These are phyloP conservation scores for Aphyosemion australe DNA, from an alignment of 2,113 vertebrate species.

Conservation along the genomic window DNA sequence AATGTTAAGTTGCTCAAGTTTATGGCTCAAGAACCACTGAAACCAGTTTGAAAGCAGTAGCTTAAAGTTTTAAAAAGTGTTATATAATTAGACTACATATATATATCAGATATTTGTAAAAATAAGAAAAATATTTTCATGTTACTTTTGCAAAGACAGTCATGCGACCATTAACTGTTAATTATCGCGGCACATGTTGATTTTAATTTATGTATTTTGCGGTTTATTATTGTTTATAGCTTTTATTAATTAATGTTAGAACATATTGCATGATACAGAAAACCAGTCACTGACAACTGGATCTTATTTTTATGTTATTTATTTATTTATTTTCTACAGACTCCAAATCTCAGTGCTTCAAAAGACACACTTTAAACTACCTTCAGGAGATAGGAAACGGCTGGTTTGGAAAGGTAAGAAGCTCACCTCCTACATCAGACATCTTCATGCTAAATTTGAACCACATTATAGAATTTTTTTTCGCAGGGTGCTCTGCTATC, in stretches of 20 bases:
- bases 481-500: neutral
- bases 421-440: neutral
- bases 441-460: neutral
- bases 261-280: neutral
- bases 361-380: conserved; percentile 90
- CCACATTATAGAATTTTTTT: conserved; percentile 10
- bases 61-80: too few species aligned
- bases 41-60: too few species aligned
- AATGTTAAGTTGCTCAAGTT: too few species aligned
- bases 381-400: conserved; percentile 92
- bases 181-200: too few species aligned
- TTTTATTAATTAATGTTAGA: neutral
- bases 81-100: too few species aligned
- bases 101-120: too few species aligned
- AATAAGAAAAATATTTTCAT: too few species aligned
- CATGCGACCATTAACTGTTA: too few species aligned
- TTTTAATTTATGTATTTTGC: too few species aligned
- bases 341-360: conserved; percentile 83
- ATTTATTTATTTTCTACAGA: conserved; percentile 70
- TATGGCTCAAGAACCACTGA: too few species aligned
- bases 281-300: neutral
- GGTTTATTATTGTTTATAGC: too few species aligned
- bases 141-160: too few species aligned
- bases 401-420: conserved; percentile 91
- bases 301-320: neutral